These are phyloP conservation scores for Kryphioiulus occultus DNA, from an alignment of 2,888 invertebrate species.

Conservation along the genomic window DNA sequence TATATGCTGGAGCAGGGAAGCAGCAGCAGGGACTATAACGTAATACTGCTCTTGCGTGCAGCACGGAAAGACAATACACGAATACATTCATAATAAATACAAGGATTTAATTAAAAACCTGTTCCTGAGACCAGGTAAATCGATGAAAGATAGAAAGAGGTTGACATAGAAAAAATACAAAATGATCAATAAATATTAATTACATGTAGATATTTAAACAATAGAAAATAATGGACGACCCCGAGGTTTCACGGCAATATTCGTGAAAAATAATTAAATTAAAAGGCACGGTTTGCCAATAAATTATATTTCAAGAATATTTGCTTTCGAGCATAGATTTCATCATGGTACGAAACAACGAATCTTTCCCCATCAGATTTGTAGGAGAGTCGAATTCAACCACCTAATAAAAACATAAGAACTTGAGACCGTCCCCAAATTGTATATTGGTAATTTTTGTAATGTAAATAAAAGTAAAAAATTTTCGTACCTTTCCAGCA, in stretches of 20 bases:
- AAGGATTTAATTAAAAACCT: background rate
- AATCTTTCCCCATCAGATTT: conserved; percentile 58
- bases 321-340: conserved; percentile 29
- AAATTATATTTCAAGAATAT: background rate
- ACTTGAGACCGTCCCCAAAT: background rate
- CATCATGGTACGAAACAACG: conserved; percentile 41
- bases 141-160: background rate
- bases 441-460: too few relatives aligned
- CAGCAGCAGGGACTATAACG: too few relatives aligned
- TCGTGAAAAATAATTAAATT: background rate
- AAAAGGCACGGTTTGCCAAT: background rate
- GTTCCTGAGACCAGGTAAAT: background rate
- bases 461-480: too few relatives aligned
- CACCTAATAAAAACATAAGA: conserved; percentile 57
- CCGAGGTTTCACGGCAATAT: too few relatives aligned
- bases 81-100: background rate
- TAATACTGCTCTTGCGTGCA: too few relatives aligned
- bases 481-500: conserved; percentile 63
- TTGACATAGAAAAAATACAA: background rate
- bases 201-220: too few relatives aligned
- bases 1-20: too few relatives aligned
- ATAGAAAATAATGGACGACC: too few relatives aligned
- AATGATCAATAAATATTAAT: background rate
- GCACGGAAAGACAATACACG: too few relatives aligned
- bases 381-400: conserved; percentile 65